Base-by-base conservation (phyloP, 2,797 vertebrate species). In the Silurus aristotelis region DNA sequence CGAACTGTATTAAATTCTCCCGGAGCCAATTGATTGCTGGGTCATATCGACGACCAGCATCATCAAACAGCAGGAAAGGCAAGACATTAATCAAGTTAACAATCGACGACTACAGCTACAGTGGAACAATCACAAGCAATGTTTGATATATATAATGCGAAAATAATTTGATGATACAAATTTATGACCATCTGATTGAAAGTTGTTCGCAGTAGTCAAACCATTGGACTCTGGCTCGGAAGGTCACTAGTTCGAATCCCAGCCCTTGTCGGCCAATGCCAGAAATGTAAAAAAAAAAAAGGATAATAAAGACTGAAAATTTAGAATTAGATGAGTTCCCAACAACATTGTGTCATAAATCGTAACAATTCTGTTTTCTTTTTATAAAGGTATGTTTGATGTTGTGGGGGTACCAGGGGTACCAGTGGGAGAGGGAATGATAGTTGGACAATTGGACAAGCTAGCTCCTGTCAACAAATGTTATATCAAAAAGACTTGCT, bases 71-170 rank as follows among this genome's bases (percentile, higher is more conserved):
- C n/a, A 19, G 46, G 66, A 79, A 79, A 2, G 22, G 27, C 55
- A 76, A 58, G 20, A 79, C 38, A 80, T 66, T 66, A 66, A 80
- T 80, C 78, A 80, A 46, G 22, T 63, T 79, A 80, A 64, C 13
- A 80, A 64, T 19, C 38, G 38, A 38, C 38, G 48, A 7, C 8
- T n/a, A 27, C 7, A 67, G 1, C 7, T 80, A 27, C 15, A 66
- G 13, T 2, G 46, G 17, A 80, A 27, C 46, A 13, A 52, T 48
- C 25, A 52, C 48, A 12, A 19, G 25, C 38, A 38, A 38, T 38
- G 38, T 38, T 38, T 38, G 38, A 38, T 20, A 52, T 25, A 6
- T 38, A 31, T 20, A 43, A n/a, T 5, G 13, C 8, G 31, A 13
- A 66, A 12, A 80, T 66, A 55, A 80, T 27, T 20, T 19, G n/a